Evolutionary conservation across 2,113 vertebrate genomes (phyloP).

Genomic region (Forbesichthys papilliferus): DNA sequence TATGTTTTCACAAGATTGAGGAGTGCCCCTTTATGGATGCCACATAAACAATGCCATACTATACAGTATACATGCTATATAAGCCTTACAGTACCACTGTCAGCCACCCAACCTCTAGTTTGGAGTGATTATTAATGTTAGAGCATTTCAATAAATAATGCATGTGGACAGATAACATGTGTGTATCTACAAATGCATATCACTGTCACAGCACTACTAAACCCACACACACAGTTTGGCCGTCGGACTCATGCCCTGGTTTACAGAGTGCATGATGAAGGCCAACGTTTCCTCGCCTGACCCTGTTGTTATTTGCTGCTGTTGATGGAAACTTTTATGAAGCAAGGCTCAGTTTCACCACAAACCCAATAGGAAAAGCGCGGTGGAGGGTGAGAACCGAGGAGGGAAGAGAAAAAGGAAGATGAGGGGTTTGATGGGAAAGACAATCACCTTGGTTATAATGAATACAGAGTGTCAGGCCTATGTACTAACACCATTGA

Average conservation of each 20-base stretch:
- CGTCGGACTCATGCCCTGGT: conserved; percentile 27
- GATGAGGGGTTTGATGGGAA: background rate
- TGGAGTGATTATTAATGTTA: too few relatives aligned
- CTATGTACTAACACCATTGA: background rate
- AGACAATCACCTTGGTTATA: too few relatives aligned
- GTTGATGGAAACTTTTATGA: conserved; percentile 70
- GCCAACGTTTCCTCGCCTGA: conserved; percentile 55
- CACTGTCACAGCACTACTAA: conserved; percentile 17
- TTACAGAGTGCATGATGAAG: conserved; percentile 32
- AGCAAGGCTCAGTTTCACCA: conserved; percentile 65
- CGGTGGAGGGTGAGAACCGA: conserved; percentile 38
- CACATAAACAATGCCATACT: too few relatives aligned
- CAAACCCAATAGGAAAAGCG: conserved; percentile 55
- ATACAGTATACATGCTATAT: too few relatives aligned
- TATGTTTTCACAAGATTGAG: too few relatives aligned
- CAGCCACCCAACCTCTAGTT: too few relatives aligned
- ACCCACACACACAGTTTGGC: conserved; percentile 7
- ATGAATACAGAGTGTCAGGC: background rate
- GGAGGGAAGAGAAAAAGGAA: conserved; percentile 14
- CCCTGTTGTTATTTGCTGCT: conserved; percentile 72
- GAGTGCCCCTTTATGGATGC: too few relatives aligned
- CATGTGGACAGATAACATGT: conserved; percentile 40
- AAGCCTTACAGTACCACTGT: too few relatives aligned
- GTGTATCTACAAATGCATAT: conserved; percentile 6
- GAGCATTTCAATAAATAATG: background rate